These are phyloP conservation scores for Reticulitermes speratus DNA, from an alignment of 1,140 invertebrate species.

Conservation along the genomic window DNA sequence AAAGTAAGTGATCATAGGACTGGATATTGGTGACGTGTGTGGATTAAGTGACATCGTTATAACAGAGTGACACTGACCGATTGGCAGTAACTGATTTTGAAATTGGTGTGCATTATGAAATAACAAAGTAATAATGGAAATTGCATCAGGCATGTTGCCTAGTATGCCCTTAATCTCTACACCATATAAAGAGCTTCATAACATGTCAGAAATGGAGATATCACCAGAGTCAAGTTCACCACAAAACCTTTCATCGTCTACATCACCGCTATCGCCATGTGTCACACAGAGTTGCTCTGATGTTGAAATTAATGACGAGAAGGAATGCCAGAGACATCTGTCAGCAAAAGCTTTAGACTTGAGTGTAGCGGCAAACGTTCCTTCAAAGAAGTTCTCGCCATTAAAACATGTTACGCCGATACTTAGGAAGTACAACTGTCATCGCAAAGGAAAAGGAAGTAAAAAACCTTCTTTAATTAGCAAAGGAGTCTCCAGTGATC, in stretches of 20 bases:
- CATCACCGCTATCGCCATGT: not conserved
- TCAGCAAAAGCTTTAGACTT: not conserved
- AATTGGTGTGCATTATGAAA: no score
- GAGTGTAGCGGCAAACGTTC: not conserved
- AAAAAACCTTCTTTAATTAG: not conserved
- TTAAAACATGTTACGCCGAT: constrained; percentile 31
- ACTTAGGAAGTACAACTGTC: constrained; percentile 30
- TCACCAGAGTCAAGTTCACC: not conserved
- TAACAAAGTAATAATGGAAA: not conserved
- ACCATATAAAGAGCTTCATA: constrained; percentile 12
- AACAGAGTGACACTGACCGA: no score
- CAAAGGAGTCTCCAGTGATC: not conserved
- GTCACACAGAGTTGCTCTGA: not conserved
- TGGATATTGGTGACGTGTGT: no score
- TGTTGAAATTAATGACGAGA: not conserved
- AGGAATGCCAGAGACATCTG: not conserved
- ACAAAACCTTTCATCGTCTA: not conserved
- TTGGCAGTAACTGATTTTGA: no score
- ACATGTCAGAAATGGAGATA: not conserved
- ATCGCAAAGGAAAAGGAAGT: constrained; percentile 20
- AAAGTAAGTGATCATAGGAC: no score
- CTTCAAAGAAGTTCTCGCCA: constrained; percentile 30
- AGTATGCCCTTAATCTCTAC: constrained; percentile 29
- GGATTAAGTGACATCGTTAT: no score
- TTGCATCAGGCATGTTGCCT: not conserved